Conservation (phyloP, 2,113 vertebrate species). For the Chloroceryle aenea region DNA sequence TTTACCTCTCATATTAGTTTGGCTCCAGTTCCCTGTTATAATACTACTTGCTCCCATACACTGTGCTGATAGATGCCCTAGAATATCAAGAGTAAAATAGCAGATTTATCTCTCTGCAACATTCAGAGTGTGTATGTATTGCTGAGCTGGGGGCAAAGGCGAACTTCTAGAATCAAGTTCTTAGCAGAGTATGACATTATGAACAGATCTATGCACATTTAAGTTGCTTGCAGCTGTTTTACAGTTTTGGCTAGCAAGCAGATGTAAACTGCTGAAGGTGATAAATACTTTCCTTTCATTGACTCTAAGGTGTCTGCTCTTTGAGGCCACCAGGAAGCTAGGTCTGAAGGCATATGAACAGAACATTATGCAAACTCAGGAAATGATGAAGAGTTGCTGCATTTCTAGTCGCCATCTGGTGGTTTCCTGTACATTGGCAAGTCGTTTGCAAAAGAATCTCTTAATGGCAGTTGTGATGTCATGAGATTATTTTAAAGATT, state of each 20-base stretch:
- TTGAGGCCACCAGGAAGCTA: slow-evolving; percentile 19
- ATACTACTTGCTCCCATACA: neutral
- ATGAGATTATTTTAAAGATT: neutral
- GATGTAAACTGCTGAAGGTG: slow-evolving; percentile 8
- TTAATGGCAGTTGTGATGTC: neutral
- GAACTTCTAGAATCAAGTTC: slow-evolving; percentile 5
- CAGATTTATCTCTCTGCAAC: neutral
- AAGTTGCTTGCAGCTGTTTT: neutral
- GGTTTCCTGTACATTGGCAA: slow-evolving; percentile 14
- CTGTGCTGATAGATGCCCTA: neutral
- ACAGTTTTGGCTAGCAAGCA: slow-evolving; percentile 18
- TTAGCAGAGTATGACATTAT: neutral
- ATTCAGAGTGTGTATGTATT: neutral
- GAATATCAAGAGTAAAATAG: neutral
- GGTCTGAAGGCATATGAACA: slow-evolving; percentile 6
- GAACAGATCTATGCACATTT: neutral
- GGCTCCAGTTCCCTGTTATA: neutral
- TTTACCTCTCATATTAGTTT: neutral
- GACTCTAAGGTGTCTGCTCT: neutral
- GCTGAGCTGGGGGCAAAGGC: neutral
- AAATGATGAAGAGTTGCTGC: slow-evolving; percentile 2
- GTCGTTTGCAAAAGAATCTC: neutral
- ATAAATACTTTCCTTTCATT: slow-evolving; percentile 50
- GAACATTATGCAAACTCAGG: neutral
- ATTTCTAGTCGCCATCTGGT: slow-evolving; percentile 59